These are phyloP conservation scores for Halictus ligatus DNA, from an alignment of 2,888 invertebrate species.

Conservation along the genomic window DNA sequence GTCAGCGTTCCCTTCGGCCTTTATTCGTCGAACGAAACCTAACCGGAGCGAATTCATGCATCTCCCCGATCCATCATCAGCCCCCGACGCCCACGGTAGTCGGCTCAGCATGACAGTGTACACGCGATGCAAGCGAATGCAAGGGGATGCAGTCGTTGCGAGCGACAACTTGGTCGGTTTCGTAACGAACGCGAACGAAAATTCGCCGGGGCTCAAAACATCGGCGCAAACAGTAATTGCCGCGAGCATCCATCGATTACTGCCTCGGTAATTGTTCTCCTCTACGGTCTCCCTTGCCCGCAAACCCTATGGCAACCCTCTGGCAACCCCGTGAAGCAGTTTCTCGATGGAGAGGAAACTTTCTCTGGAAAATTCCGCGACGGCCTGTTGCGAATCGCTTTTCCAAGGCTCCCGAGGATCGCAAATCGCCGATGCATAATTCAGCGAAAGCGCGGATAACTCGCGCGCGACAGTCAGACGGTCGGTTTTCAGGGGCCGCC, in stretches of 20 bases:
- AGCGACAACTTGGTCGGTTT: slow-evolving; percentile 3
- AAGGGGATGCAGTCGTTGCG: neutral
- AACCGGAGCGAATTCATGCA: slow-evolving; percentile 2
- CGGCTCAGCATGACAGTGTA: neutral
- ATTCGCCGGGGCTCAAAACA: slow-evolving; percentile 21
- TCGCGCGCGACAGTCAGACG: neutral
- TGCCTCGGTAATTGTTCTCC: slow-evolving; percentile 21
- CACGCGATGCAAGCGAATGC: neutral
- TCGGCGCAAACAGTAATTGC: slow-evolving; percentile 24
- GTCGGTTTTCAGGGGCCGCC: neutral
- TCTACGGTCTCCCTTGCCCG: neutral
- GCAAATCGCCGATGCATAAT: slow-evolving; percentile 24
- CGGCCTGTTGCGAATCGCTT: neutral
- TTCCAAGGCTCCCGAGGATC: neutral
- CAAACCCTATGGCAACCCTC: neutral
- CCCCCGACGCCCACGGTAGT: neutral
- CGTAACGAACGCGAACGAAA: slow-evolving; percentile 29
- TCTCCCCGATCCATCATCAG: slow-evolving; percentile 1
- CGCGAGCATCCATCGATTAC: slow-evolving; percentile 36
- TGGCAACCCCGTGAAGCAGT: neutral
- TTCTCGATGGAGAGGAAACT: neutral
- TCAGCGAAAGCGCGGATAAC: neutral
- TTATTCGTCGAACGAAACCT: neutral
- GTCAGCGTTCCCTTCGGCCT: neutral
- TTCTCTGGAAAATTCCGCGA: neutral